Conservation (phyloP, 92 coral and sea anemone genomes). For the Epizoanthus fatuus region DNA sequence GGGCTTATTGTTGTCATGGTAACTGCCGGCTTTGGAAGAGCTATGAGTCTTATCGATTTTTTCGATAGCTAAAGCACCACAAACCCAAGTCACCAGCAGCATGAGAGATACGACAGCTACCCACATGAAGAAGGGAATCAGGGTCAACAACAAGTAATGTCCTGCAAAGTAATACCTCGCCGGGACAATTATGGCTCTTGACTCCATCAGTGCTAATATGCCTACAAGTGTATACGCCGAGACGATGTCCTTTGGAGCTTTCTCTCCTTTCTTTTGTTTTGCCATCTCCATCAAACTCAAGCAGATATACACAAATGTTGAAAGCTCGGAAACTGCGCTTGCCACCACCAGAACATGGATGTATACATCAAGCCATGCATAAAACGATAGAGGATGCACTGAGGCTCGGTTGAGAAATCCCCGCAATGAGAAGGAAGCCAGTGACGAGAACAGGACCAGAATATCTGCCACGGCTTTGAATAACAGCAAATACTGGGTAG, state of each 20-base stretch:
- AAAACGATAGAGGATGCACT: neutral
- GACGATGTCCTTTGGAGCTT: neutral
- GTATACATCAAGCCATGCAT: constrained; percentile 1
- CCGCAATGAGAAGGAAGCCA: constrained; percentile 7
- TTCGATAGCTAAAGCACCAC: neutral
- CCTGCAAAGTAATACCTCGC: neutral
- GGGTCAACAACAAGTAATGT: neutral
- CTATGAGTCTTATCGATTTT: neutral
- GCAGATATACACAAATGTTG: neutral
- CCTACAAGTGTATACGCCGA: neutral
- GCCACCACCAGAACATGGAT: neutral
- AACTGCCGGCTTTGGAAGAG: neutral
- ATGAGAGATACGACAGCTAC: neutral
- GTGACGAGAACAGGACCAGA: neutral
- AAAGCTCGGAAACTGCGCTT: neutral
- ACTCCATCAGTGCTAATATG: neutral
- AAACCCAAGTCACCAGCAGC: neutral
- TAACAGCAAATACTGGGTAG: constrained; percentile 5
- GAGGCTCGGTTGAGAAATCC: neutral
- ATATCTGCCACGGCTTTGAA: constrained; percentile 17
- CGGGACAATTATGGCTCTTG: neutral
- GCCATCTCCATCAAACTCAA: neutral
- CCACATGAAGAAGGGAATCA: neutral
- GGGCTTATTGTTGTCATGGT: neutral
- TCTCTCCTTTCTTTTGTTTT: neutral